phyloP scores from a whole-genome alignment of 1,140 invertebrate species.

The Dufourea novaeangliae region DNA sequence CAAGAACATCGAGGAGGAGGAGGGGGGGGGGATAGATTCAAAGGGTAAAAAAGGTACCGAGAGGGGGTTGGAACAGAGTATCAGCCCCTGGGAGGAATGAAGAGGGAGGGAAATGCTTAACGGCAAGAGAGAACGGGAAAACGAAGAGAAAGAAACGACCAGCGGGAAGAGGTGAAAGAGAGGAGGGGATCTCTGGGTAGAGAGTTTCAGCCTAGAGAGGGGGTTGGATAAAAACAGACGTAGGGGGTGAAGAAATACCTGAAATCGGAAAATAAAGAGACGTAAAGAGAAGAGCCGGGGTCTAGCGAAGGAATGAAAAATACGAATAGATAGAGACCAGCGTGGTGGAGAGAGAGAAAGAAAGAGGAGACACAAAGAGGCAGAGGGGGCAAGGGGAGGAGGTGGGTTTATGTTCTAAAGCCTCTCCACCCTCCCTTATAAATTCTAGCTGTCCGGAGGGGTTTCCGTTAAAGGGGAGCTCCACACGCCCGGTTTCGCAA shows the following conservation, averaged over 20 bases:
- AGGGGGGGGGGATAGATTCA: background rate
- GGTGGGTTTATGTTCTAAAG: constrained; percentile 45
- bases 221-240: background rate
- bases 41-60: too few species aligned
- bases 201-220: too few species aligned
- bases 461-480: constrained; percentile 59
- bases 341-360: background rate
- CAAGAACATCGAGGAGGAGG: background rate
- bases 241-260: background rate
- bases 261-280: background rate
- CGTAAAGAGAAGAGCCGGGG: background rate
- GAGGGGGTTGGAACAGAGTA: background rate
- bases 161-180: background rate
- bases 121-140: background rate
- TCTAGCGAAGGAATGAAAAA: background rate
- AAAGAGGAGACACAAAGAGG: background rate
- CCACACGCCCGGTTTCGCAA: background rate
- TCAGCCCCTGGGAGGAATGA: background rate
- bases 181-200: too few species aligned
- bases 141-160: background rate
- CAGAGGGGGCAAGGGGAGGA: constrained; percentile 14
- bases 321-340: background rate
- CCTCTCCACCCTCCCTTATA: constrained; percentile 42
- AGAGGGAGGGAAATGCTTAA: background rate
- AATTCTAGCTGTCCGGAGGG: constrained; percentile 48